A percentile compares a stretch with the other conserved stretches of the same genome.
Conservation (phyloP, 2,888 invertebrate genomes). For the Spicauda simplicius region DNA sequence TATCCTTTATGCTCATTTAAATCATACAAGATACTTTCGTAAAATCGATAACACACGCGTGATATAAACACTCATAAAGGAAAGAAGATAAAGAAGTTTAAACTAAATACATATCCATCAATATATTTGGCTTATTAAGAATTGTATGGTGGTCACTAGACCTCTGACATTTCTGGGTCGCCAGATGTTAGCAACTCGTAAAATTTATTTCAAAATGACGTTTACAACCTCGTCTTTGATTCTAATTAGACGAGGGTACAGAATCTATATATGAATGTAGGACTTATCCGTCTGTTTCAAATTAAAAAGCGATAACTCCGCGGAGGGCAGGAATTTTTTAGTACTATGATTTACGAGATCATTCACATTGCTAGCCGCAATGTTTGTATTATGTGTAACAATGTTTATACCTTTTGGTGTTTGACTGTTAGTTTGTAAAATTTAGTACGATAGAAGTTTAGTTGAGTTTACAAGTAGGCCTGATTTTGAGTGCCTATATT, state of each 20-base stretch:
- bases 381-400: slow-evolving; percentile 20
- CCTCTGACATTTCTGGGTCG: slow-evolving; percentile 9
- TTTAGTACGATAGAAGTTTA: too few relatives aligned
- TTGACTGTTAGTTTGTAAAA: too few relatives aligned
- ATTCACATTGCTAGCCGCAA: slow-evolving; percentile 43
- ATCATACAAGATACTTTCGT: too few relatives aligned
- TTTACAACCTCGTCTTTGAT: slow-evolving; percentile 37
- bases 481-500: too few relatives aligned
- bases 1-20: too few relatives aligned
- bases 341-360: slow-evolving; percentile 55
- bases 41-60: too few relatives aligned
- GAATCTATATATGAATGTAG: slow-evolving; percentile 39
- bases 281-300: slow-evolving; percentile 58
- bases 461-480: too few relatives aligned
- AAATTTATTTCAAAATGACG: slow-evolving; percentile 28
- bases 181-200: slow-evolving; percentile 14
- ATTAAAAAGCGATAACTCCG: slow-evolving; percentile 62
- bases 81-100: too few relatives aligned
- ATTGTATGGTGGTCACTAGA: background rate
- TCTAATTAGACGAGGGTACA: slow-evolving; percentile 57
- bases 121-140: background rate
- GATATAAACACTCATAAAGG: too few relatives aligned
- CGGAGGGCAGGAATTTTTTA: slow-evolving; percentile 47
- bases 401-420: background rate
- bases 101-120: too few relatives aligned